Conservation (phyloP, 92 coral and sea anemone species). For the Epizoanthus stellaris region DNA sequence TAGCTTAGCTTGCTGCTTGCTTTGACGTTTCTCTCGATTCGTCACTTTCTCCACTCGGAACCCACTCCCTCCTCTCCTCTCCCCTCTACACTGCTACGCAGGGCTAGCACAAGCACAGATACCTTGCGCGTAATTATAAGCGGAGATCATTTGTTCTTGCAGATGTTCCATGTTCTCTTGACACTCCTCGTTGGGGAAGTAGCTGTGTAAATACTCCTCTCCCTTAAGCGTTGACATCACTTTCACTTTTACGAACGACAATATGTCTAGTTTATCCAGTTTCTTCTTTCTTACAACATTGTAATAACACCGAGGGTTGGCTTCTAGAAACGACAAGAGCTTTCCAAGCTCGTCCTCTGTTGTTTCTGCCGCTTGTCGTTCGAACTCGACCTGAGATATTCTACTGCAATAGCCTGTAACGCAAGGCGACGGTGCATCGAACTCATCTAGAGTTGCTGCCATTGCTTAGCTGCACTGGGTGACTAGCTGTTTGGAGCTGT, state of each 20-base stretch:
- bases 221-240: slow-evolving; percentile 65
- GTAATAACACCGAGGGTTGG: slow-evolving; percentile 49
- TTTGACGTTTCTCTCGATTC: too few relatives aligned
- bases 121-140: slow-evolving; percentile 69
- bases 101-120: background rate
- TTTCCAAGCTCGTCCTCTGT: slow-evolving; percentile 64
- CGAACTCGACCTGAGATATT: slow-evolving; percentile 57
- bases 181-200: slow-evolving; percentile 56
- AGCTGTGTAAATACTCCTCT: slow-evolving; percentile 50
- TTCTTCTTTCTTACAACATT: slow-evolving; percentile 55
- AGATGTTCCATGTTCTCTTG: slow-evolving; percentile 47
- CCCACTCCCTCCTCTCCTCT: too few relatives aligned
- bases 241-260: slow-evolving; percentile 59
- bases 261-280: slow-evolving; percentile 50
- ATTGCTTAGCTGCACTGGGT: slow-evolving; percentile 3
- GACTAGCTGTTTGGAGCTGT: too few relatives aligned
- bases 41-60: too few relatives aligned
- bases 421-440: slow-evolving; percentile 60
- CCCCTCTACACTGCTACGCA: too few relatives aligned
- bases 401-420: slow-evolving; percentile 49
- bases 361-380: slow-evolving; percentile 53
- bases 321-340: slow-evolving; percentile 51
- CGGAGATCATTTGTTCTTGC: slow-evolving; percentile 45
- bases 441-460: slow-evolving; percentile 59
- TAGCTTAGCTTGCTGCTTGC: background rate